These are phyloP conservation scores for Venturia canescens DNA, from an alignment of 1,140 invertebrate genomes.

Conservation along the genomic window DNA sequence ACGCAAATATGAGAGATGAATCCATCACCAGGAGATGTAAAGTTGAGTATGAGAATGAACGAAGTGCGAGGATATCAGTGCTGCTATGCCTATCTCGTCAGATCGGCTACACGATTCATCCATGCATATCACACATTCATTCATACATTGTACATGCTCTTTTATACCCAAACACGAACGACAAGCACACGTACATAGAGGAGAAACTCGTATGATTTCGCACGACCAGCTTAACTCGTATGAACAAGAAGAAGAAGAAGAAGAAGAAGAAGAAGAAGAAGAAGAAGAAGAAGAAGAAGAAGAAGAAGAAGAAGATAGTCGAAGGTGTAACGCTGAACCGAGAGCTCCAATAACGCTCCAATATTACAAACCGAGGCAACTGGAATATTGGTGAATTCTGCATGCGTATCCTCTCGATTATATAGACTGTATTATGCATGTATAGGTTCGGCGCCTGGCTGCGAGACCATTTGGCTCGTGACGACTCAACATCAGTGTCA, in stretches of 20 bases:
- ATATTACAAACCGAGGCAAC: constrained; percentile 1
- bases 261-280: neutral
- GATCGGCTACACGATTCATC: neutral
- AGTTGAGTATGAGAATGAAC: neutral
- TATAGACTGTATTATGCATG: neutral
- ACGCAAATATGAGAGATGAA: neutral
- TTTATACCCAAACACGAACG: too few species aligned
- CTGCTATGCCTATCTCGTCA: constrained; percentile 3
- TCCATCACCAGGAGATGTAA: neutral
- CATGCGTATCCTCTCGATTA: neutral
- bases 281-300: neutral
- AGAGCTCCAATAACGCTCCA: neutral
- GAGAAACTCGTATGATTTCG: neutral
- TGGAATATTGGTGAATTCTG: neutral
- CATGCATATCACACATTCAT: neutral
- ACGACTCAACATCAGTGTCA: constrained; percentile 17
- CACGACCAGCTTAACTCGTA: neutral
- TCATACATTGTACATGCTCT: neutral
- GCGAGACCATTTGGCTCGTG: neutral
- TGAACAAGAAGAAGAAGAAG: neutral
- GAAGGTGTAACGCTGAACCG: neutral
- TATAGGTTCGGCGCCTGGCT: neutral
- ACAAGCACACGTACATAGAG: neutral
- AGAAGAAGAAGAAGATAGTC: neutral
- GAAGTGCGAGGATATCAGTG: neutral